Evolutionary conservation across 2,888 invertebrate genomes (phyloP).

Genomic region (Caenorhabditis sp.): DNA sequence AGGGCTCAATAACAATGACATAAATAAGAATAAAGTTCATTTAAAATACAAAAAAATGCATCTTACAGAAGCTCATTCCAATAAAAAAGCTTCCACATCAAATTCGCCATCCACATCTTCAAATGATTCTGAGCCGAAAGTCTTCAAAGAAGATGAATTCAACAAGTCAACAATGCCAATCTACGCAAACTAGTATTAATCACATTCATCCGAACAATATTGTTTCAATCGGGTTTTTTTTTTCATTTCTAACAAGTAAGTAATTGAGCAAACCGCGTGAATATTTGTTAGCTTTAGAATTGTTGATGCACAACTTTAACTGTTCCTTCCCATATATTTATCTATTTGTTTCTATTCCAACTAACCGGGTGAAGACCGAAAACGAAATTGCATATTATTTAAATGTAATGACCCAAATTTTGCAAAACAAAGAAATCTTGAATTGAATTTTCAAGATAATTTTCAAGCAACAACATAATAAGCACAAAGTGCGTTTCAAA

Average conservation of each 20-base stretch:
- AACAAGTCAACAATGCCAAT: constrained; percentile 27
- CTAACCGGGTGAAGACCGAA: background rate
- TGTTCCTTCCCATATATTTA: too few relatives aligned
- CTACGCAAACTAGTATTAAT: constrained; percentile 22
- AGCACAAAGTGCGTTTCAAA: background rate
- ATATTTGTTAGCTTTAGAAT: background rate
- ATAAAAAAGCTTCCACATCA: constrained; percentile 6
- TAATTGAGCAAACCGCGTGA: background rate
- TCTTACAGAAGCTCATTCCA: constrained; percentile 29
- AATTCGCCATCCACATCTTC: background rate
- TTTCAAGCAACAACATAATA: background rate
- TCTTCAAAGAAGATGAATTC: constrained; percentile 37
- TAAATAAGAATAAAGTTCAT: too few relatives aligned
- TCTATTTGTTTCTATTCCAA: background rate
- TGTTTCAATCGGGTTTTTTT: constrained; percentile 28
- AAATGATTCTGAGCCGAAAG: constrained; percentile 28
- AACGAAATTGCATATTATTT: background rate
- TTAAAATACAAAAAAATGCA: too few relatives aligned
- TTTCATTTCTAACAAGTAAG: background rate
- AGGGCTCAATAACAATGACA: too few relatives aligned
- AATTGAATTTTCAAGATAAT: background rate
- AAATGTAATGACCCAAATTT: too few relatives aligned
- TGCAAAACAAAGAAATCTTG: too few relatives aligned
- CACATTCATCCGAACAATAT: background rate
- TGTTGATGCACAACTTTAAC: background rate